Evolutionary conservation across 2,888 invertebrate genomes (phyloP), one percentile per base, ranked within the genome.

Genomic region (Pyrgus malvae): DNA sequence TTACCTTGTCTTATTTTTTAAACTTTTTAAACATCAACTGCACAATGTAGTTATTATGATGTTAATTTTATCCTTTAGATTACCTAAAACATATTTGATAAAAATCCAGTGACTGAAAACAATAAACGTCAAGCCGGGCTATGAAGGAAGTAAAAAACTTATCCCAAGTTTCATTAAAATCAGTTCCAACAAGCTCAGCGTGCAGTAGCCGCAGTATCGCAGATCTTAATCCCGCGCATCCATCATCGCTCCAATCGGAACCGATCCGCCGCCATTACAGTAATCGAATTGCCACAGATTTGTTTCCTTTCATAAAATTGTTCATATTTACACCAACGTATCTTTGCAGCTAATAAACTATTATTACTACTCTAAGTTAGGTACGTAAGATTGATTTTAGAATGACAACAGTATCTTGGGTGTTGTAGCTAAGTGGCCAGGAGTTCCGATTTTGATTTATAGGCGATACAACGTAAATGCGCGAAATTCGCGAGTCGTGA

Each of bases 201-300:
- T n/a, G 21, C 21, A 35, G 21, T 35, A 7, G 35, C 17, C 51
- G 27, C 42, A 37, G 25, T 33, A 42, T 37, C 33, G 25, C 16
- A 33, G 51, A 44, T 51, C 51, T 51, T 51, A 44, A 44, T 51
- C 51, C 44, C 12, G n/a, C 51, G 51, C 45, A 58, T 58, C 46
- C 19, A 55, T 57, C 55, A 56, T 53, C 44, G n/a, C 53, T 44
- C 53, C 44, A 29, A 37, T 45, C 53, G 48, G 48, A 41, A 55
- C 65, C 58, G 60, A 66, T 68, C 64, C 63, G 49, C 61, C 50
- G 58, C 76, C 78, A 77, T 78, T 77, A 75, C 71, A 67, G 71
- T 74, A 76, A 80, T 78, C 74, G 79, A 77, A 77, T 72, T 38
- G 68, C 67, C 61, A 68, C 69, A 76, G 70, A 77, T 79, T 80